Percentiles rank a stretch among this genome's conserved stretches.
Evolutionary conservation across 2,888 invertebrate species (phyloP).

Genomic region (Ischnura elegans): DNA sequence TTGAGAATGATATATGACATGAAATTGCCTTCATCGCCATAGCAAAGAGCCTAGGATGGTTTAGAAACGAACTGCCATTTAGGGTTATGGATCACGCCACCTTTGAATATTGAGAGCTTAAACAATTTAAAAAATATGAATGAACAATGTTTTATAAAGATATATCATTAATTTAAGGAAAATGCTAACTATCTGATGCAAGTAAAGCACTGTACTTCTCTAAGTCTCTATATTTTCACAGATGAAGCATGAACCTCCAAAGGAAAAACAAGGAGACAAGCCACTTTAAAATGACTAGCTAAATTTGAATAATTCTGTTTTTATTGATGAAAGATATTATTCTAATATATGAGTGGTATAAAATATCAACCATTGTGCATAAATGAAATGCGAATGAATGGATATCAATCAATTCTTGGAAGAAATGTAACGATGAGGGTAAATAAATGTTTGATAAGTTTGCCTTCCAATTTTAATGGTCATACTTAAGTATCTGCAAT

Average conservation of each 20-base stretch:
- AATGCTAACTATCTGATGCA: neutral
- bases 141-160: neutral
- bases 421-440: too few relatives aligned
- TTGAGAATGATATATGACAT: constrained; percentile 40
- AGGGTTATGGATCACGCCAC: neutral
- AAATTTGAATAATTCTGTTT: too few relatives aligned
- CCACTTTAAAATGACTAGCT: too few relatives aligned
- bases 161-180: neutral
- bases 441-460: too few relatives aligned
- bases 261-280: too few relatives aligned
- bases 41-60: neutral
- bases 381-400: too few relatives aligned
- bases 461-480: too few relatives aligned
- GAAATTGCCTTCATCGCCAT: neutral
- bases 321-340: too few relatives aligned
- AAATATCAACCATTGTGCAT: too few relatives aligned
- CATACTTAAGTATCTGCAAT: too few relatives aligned
- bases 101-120: neutral
- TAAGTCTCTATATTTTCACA: neutral
- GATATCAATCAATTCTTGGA: too few relatives aligned
- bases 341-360: too few relatives aligned
- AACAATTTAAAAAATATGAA: neutral
- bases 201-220: neutral
- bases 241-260: neutral
- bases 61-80: neutral